Percentiles rank a stretch among this genome's conserved stretches.
These are phyloP conservation scores for Megalopta genalis DNA, from an alignment of 1,140 invertebrate species.

Conservation along the genomic window DNA sequence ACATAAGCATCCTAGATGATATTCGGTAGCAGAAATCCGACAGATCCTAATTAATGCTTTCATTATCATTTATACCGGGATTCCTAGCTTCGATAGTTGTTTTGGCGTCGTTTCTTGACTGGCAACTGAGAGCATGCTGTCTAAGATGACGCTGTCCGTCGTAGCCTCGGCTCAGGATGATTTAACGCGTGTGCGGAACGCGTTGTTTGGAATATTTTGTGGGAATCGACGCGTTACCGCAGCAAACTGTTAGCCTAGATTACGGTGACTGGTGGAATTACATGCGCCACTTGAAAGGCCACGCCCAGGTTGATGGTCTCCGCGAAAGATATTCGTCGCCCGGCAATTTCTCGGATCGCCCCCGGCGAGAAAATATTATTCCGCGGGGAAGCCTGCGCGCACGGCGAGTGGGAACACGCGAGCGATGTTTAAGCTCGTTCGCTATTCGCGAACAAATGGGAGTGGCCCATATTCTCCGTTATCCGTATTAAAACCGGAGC, in stretches of 20 bases:
- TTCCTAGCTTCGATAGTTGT: too few species aligned
- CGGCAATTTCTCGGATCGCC: conserved; percentile 33
- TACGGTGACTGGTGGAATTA: conserved; percentile 6
- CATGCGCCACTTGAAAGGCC: conserved; percentile 19
- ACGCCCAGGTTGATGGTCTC: conserved; percentile 34
- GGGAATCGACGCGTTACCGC: neutral
- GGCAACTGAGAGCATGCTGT: neutral
- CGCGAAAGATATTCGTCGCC: conserved; percentile 18
- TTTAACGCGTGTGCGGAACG: neutral
- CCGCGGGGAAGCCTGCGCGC: too few species aligned
- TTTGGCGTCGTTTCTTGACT: too few species aligned
- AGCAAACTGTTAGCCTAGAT: neutral
- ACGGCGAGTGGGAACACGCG: neutral
- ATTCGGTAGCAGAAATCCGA: too few species aligned
- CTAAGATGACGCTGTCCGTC: neutral
- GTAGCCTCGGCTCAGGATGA: neutral
- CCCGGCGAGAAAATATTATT: conserved; percentile 20
- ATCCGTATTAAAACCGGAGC: conserved; percentile 12
- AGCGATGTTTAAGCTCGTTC: neutral
- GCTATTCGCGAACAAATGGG: conserved; percentile 12
- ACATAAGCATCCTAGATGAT: too few species aligned
- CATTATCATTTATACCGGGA: too few species aligned
- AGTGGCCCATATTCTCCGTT: conserved; percentile 7
- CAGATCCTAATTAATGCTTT: too few species aligned
- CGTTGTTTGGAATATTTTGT: neutral